phyloP scores from a whole-genome alignment of 2,113 vertebrate species.

The Phainopepla nitens region DNA sequence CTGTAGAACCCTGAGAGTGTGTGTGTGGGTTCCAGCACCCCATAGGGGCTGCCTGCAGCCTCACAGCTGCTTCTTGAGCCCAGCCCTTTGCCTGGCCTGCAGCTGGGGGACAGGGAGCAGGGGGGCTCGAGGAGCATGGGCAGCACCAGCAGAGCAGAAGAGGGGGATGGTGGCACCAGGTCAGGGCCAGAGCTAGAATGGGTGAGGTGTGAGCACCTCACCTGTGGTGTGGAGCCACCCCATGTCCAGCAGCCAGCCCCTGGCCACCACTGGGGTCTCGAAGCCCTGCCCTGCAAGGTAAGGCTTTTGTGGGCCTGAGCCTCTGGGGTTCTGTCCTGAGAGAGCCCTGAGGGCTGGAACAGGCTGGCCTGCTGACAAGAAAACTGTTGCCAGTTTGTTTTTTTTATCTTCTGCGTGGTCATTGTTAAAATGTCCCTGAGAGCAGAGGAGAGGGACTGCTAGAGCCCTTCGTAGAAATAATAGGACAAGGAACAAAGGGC shows the following conservation, averaged over 20 bases:
- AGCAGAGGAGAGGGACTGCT: neutral
- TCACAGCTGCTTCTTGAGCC: neutral
- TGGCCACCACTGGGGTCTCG: no score
- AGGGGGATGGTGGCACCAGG: neutral
- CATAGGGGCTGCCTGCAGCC: fast-evolving
- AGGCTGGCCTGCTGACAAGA: neutral
- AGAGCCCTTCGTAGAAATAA: neutral
- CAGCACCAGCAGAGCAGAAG: neutral
- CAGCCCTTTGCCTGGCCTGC: neutral
- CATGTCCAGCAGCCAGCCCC: fast-evolving
- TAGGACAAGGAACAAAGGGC: neutral
- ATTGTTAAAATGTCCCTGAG: neutral
- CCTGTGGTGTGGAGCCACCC: neutral
- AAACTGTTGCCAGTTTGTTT: neutral
- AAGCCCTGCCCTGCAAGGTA: fast-evolving
- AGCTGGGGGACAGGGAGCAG: neutral
- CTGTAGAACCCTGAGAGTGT: neutral
- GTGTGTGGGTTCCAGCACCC: neutral
- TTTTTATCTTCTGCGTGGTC: neutral
- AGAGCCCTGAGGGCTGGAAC: neutral
- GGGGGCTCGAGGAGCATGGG: fast-evolving
- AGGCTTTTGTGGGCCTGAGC: neutral
- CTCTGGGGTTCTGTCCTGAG: neutral
- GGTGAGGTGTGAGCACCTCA: fast-evolving
- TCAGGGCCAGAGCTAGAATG: neutral